Base-by-base conservation (phyloP, 2,113 vertebrate species). In the Phodopus roborovskii region DNA sequence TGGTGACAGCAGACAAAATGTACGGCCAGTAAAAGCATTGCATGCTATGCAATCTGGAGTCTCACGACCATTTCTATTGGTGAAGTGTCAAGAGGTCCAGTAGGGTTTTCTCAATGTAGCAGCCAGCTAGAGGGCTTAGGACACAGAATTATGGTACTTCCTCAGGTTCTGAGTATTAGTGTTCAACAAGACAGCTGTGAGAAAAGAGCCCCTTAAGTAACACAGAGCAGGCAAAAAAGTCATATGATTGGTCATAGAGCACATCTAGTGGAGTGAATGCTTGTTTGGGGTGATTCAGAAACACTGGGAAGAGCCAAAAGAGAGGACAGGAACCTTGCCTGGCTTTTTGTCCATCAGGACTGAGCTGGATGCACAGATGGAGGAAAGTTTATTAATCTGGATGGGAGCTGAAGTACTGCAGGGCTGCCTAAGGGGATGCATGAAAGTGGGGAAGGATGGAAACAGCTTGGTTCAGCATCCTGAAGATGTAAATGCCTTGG, bases 241-340 rank as follows among this genome's bases (percentile, higher is more conserved):
- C 53, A 9, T 2, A 26, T 0, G 4, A 45, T 11, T 26, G 39
- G 39, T 15, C 4, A 2, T 2, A 20, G 56, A 11, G 60, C 7
- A 16, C 0, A 8, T 8, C 48, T 39, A 42, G 17, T 5, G 7
- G 10, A 50, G 15, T 0, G 22, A 83, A 22, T 28, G 28, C 26
- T 53, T 33, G 48, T 22, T 48, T 74, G 13, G 11, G 33, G 30
- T 30, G 70, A 64, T 50, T 90, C 71, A n/a, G 75, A 93, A 74
- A 94, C 13, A 53, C 0, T 1, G 6, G 33, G 48, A 3, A 82
- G 60, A 91, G 64, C 45, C 39, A 33, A 4, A 24, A 36, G 70
- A 39, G 60, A 62, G 4, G 5, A n/a, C 26, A 20, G 45, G 64
- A 45, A 42, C 7, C 5, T 81, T 33, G 36, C 5, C 3, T 4